Percentiles rank a stretch among this genome's conserved stretches.
phyloP scores from a whole-genome alignment of 2,888 invertebrate species.

The Plagodis dolabraria region DNA sequence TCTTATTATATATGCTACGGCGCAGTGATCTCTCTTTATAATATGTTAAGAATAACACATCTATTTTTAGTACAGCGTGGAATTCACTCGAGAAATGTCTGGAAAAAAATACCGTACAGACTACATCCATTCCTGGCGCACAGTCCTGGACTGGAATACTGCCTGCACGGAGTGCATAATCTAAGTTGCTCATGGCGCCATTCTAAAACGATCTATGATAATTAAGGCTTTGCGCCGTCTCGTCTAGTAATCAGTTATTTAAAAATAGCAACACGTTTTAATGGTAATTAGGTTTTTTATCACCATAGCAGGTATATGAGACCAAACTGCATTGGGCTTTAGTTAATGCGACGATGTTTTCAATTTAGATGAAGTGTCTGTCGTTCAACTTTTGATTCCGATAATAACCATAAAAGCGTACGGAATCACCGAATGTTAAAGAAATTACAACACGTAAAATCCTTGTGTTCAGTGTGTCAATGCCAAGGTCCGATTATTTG shows the following conservation, averaged over 20 bases:
- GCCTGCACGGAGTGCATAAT: slow-evolving; percentile 15
- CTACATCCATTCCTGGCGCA: slow-evolving; percentile 19
- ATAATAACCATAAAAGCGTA: too few species aligned
- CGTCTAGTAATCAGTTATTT: slow-evolving; percentile 4
- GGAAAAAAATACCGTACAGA: slow-evolving; percentile 22
- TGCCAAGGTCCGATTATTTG: too few species aligned
- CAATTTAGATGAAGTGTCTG: too few species aligned
- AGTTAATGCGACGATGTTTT: too few species aligned
- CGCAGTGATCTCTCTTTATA: slow-evolving; percentile 23
- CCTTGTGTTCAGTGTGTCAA: too few species aligned
- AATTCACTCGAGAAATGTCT: slow-evolving; percentile 16
- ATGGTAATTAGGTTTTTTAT: slow-evolving; percentile 5
- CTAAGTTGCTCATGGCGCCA: slow-evolving; percentile 23
- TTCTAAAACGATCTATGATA: slow-evolving; percentile 13
- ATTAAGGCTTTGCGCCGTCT: slow-evolving; percentile 13
- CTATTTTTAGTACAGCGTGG: slow-evolving; percentile 19
- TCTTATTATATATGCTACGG: slow-evolving; percentile 32
- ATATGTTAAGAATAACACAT: slow-evolving; percentile 28
- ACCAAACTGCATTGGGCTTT: too few species aligned
- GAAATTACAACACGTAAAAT: too few species aligned
- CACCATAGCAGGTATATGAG: not conserved
- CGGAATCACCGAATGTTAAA: too few species aligned
- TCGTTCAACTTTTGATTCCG: too few species aligned
- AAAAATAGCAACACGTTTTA: slow-evolving; percentile 2
- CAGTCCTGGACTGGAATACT: slow-evolving; percentile 16